Evolutionary conservation across 2,797 vertebrate genomes (phyloP).

Genomic region (Rousettus madagascariensis): DNA sequence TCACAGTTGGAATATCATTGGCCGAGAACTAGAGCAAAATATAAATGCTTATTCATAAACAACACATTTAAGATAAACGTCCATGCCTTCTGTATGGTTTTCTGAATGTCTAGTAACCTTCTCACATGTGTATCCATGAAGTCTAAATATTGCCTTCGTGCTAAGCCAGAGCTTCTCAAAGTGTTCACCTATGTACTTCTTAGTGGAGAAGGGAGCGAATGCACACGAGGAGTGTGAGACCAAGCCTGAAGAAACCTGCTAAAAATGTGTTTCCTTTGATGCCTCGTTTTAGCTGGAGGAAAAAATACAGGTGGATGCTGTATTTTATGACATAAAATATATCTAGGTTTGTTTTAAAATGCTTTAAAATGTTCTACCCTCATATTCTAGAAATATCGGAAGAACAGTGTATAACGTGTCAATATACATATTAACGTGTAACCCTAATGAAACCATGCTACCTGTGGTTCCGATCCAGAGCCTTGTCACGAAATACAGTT

Average conservation of each 20-base stretch:
- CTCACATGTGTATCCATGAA: neutral
- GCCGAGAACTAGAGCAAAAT: constrained; percentile 6
- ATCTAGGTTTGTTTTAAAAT: constrained; percentile 14
- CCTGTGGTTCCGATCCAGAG: neutral
- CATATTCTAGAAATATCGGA: neutral
- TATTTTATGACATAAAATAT: neutral
- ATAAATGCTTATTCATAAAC: neutral
- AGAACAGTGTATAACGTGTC: neutral
- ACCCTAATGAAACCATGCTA: neutral
- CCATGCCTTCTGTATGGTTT: neutral
- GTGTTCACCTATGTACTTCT: neutral
- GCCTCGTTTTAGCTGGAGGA: neutral
- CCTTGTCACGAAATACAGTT: neutral
- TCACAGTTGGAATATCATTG: neutral
- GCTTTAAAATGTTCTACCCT: neutral
- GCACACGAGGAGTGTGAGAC: neutral
- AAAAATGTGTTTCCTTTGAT: neutral
- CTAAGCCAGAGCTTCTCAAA: neutral
- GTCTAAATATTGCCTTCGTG: neutral
- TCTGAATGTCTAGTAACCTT: neutral
- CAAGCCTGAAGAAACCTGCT: neutral
- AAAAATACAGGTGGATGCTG: neutral
- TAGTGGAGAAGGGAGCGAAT: neutral
- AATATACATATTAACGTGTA: neutral
- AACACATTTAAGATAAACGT: neutral